Percentiles rank a stretch among this genome's conserved stretches.
phyloP scores from a whole-genome alignment of 2,888 invertebrate species.

The Dicyrtoma fusca region DNA sequence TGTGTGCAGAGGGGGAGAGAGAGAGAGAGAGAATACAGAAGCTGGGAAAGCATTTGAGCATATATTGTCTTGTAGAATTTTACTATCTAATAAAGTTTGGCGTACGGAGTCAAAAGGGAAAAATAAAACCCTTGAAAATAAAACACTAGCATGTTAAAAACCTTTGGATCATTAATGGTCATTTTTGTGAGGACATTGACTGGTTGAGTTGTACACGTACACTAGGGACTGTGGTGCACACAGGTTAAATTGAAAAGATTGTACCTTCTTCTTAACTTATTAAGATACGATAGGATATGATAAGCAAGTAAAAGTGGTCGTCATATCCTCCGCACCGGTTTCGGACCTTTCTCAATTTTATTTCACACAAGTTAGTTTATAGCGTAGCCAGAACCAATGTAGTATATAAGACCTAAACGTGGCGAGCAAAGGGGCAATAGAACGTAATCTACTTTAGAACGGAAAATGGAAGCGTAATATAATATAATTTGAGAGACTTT shows the following conservation, averaged over 20 bases:
- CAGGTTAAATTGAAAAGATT: not conserved
- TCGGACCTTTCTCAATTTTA: conserved; percentile 43
- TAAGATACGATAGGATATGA: not conserved
- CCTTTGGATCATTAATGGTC: conserved; percentile 27
- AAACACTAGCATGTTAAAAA: conserved; percentile 9
- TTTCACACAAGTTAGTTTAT: not conserved
- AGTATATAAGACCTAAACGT: no score
- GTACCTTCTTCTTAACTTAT: not conserved
- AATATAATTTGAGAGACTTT: no score
- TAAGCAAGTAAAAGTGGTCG: conserved; percentile 5
- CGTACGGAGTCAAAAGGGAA: not conserved
- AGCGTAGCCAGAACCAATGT: no score
- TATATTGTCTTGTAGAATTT: no score
- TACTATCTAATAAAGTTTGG: conserved; percentile 1
- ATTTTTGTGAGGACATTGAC: conserved; percentile 38
- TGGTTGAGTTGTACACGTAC: conserved; percentile 8
- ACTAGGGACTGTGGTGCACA: not conserved
- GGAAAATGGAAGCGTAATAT: no score
- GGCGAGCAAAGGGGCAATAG: no score
- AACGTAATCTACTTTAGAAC: no score
- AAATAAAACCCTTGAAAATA: not conserved
- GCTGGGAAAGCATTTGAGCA: no score
- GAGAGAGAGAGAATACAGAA: no score
- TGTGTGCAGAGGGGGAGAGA: not conserved
- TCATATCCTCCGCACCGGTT: conserved; percentile 37